Conservation (phyloP, 2,888 invertebrate species). For the Cremastinae sp. region DNA sequence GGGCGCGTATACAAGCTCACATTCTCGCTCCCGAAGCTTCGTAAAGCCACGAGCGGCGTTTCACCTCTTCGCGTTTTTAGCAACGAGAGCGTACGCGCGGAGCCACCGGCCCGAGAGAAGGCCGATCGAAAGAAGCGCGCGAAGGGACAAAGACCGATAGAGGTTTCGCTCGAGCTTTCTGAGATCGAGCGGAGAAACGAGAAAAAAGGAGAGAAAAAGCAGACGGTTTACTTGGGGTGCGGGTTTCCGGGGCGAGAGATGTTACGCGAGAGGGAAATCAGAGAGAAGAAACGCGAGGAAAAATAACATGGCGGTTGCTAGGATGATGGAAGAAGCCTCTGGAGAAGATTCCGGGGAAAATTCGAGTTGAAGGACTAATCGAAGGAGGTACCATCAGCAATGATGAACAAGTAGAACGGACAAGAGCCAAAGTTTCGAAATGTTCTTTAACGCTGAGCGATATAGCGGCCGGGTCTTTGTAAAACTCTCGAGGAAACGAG, state of each 20-base stretch:
- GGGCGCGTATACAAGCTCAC: slow-evolving; percentile 34
- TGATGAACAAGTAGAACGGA: slow-evolving; percentile 15
- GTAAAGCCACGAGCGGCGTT: slow-evolving; percentile 42
- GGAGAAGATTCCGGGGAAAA: slow-evolving; percentile 57
- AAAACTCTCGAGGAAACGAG: slow-evolving; percentile 59
- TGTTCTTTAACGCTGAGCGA: slow-evolving; percentile 59
- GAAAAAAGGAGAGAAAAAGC: slow-evolving; percentile 44
- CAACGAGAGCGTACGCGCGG: slow-evolving; percentile 24
- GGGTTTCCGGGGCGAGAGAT: slow-evolving; percentile 43
- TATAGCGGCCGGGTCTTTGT: slow-evolving; percentile 58
- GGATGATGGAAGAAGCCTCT: slow-evolving; percentile 47
- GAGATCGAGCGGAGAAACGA: slow-evolving; percentile 35
- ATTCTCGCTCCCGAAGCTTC: slow-evolving; percentile 67
- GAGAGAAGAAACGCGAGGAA: slow-evolving; percentile 43
- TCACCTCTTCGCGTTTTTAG: slow-evolving; percentile 25
- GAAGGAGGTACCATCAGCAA: slow-evolving; percentile 16
- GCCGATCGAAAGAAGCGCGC: slow-evolving; percentile 53
- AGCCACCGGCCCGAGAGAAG: slow-evolving; percentile 53
- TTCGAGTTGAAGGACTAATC: slow-evolving; percentile 40
- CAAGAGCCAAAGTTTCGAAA: slow-evolving; percentile 52
- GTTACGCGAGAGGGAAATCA: slow-evolving; percentile 31
- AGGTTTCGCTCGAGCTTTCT: slow-evolving; percentile 9
- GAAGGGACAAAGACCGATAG: slow-evolving; percentile 58
- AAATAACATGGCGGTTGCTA: slow-evolving; percentile 46
- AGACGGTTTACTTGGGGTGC: slow-evolving; percentile 28